Evolutionary conservation across 2,888 invertebrate species (phyloP).

Genomic region (Lycocerus yunnanus): DNA sequence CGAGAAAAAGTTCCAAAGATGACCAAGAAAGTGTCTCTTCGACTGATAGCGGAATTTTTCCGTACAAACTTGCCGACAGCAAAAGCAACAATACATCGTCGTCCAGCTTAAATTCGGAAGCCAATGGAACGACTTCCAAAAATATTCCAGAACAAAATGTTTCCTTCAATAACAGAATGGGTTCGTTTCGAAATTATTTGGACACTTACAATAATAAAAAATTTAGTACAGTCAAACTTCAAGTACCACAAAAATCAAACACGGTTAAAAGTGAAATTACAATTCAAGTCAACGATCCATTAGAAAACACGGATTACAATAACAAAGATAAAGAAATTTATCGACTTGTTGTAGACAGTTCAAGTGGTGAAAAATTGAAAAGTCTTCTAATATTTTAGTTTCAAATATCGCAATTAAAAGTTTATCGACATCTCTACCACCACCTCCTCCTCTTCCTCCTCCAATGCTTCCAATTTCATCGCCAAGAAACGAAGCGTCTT

Average conservation of each 20-base stretch:
- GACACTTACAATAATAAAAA: constrained; percentile 40
- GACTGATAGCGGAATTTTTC: constrained; percentile 38
- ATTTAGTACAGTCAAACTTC: constrained; percentile 40
- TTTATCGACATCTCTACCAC: not conserved
- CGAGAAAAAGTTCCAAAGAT: constrained; percentile 37
- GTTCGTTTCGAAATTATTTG: constrained; percentile 39
- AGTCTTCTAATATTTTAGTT: not conserved
- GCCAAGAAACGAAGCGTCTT: not conserved
- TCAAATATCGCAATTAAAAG: not conserved
- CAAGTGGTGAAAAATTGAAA: not conserved
- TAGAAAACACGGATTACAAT: not conserved
- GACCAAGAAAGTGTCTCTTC: constrained; percentile 37
- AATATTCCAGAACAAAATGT: constrained; percentile 11
- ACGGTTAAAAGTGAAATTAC: constrained; percentile 46
- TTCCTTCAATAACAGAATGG: constrained; percentile 15
- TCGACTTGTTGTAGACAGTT: not conserved
- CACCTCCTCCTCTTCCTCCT: constrained; percentile 8
- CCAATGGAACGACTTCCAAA: constrained; percentile 6
- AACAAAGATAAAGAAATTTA: not conserved
- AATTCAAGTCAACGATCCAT: constrained; percentile 41
- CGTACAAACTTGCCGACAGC: constrained; percentile 33
- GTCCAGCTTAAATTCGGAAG: constrained; percentile 38
- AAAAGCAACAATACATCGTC: constrained; percentile 37
- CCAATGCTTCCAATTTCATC: not conserved
- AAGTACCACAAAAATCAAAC: constrained; percentile 22